A percentile compares a stretch with the other conserved stretches of the same genome.
Evolutionary conservation across 2,888 invertebrate genomes (phyloP).

Genomic region (Cephonodes hylas): DNA sequence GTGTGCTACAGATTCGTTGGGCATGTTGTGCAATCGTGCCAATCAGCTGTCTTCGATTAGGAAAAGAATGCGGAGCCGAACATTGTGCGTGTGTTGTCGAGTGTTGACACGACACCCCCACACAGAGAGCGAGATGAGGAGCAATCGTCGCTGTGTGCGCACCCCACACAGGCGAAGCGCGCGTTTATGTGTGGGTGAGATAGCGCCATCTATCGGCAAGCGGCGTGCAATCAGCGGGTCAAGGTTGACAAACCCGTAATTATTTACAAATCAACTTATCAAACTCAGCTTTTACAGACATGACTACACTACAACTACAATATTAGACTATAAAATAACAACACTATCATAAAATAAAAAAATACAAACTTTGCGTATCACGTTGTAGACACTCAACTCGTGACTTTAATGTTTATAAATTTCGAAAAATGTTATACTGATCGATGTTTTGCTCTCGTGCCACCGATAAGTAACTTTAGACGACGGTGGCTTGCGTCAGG

Average conservation of each 20-base stretch:
- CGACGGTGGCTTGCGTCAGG: slow-evolving; percentile 47
- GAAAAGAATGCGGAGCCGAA: slow-evolving; percentile 48
- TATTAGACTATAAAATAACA: slow-evolving; percentile 23
- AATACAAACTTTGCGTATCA: slow-evolving; percentile 27
- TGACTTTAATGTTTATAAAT: slow-evolving; percentile 68
- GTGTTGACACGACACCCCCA: slow-evolving; percentile 49
- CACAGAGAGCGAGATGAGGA: slow-evolving; percentile 32
- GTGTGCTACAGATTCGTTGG: slow-evolving; percentile 9
- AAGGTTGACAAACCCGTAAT: slow-evolving; percentile 75
- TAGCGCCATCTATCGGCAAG: slow-evolving; percentile 70
- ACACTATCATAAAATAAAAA: slow-evolving; percentile 11
- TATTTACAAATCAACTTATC: slow-evolving; percentile 65
- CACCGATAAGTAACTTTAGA: slow-evolving; percentile 64
- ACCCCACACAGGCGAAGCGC: slow-evolving; percentile 44
- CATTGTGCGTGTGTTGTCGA: slow-evolving; percentile 44
- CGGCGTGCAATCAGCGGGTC: slow-evolving; percentile 50
- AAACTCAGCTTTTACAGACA: slow-evolving; percentile 33
- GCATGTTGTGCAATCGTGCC: slow-evolving; percentile 39
- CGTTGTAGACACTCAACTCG: slow-evolving; percentile 26
- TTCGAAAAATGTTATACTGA: slow-evolving; percentile 59
- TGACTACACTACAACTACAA: slow-evolving; percentile 24
- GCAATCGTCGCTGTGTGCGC: slow-evolving; percentile 47
- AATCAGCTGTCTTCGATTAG: slow-evolving; percentile 52
- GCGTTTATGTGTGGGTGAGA: slow-evolving; percentile 48
- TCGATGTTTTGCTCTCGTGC: slow-evolving; percentile 46